Conservation (phyloP, 1,140 invertebrate genomes). For the Apis cerana region DNA sequence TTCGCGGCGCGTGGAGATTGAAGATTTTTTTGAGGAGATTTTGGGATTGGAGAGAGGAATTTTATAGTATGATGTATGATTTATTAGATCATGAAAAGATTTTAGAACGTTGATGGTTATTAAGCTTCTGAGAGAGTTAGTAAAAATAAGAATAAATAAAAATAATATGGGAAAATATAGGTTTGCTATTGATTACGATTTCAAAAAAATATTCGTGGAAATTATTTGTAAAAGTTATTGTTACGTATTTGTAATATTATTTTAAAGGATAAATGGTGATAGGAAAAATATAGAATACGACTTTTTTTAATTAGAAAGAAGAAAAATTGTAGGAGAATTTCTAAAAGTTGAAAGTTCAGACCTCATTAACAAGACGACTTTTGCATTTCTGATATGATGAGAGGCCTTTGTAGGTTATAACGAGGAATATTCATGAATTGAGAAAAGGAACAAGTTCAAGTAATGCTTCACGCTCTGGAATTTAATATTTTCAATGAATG, state of each 20-base stretch:
- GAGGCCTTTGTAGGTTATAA: slow-evolving; percentile 8
- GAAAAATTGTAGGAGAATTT: not conserved
- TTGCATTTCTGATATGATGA: slow-evolving; percentile 14
- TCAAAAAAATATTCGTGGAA: not conserved
- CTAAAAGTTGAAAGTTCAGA: not conserved
- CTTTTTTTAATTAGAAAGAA: not conserved
- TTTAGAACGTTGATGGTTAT: too few relatives aligned
- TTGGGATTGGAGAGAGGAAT: too few relatives aligned
- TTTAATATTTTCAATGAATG: not conserved
- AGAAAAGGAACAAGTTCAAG: slow-evolving; percentile 4
- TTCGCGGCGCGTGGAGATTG: not conserved
- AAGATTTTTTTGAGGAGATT: not conserved
- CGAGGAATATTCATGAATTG: slow-evolving; percentile 33
- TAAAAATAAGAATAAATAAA: too few relatives aligned
- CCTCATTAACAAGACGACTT: not conserved
- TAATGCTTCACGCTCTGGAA: not conserved
- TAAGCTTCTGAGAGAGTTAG: too few relatives aligned
- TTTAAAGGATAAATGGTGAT: too few relatives aligned
- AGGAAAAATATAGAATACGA: not conserved
- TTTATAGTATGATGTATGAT: too few relatives aligned
- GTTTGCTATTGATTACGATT: too few relatives aligned
- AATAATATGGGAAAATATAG: too few relatives aligned
- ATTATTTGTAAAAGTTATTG: not conserved
- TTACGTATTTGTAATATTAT: not conserved
- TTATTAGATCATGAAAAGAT: too few relatives aligned